Evolutionary conservation across 2,888 invertebrate genomes (phyloP).

Genomic region (Cerastis rubricosa): DNA sequence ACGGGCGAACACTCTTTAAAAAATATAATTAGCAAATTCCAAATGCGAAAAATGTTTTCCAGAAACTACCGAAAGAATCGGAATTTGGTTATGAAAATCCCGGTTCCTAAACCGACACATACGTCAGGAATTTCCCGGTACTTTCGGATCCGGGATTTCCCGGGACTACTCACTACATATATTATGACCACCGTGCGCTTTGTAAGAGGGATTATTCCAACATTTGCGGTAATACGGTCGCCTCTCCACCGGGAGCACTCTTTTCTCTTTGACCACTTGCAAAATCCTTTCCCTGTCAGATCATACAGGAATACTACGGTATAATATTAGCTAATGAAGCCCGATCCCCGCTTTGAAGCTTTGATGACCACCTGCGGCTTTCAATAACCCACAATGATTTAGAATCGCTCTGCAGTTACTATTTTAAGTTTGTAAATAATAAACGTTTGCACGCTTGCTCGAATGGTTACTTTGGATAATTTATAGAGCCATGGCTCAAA

Average conservation of each 20-base stretch:
- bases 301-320: conserved; percentile 70
- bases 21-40: too few relatives aligned
- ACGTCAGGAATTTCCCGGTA: too few relatives aligned
- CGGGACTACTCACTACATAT: too few relatives aligned
- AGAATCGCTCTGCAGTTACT: conserved; percentile 65
- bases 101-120: too few relatives aligned
- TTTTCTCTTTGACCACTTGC: conserved; percentile 79
- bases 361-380: conserved; percentile 75
- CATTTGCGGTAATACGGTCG: conserved; percentile 83
- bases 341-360: conserved; percentile 73
- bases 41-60: too few relatives aligned
- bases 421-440: conserved; percentile 64
- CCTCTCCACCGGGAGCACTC: conserved; percentile 71
- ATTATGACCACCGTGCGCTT: conserved; percentile 72
- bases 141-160: too few relatives aligned
- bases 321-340: conserved; percentile 72
- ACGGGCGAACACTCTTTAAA: too few relatives aligned
- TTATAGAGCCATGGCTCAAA: conserved; percentile 48
- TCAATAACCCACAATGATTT: conserved; percentile 75
- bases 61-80: too few relatives aligned
- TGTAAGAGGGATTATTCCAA: conserved; percentile 81
- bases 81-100: too few relatives aligned
- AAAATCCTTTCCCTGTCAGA: conserved; percentile 81
- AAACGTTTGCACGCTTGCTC: conserved; percentile 41
- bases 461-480: conserved; percentile 51